Evolutionary conservation across 2,888 invertebrate species (phyloP), one percentile per base, ranked within the genome.

Genomic region (Phortica magna): DNA sequence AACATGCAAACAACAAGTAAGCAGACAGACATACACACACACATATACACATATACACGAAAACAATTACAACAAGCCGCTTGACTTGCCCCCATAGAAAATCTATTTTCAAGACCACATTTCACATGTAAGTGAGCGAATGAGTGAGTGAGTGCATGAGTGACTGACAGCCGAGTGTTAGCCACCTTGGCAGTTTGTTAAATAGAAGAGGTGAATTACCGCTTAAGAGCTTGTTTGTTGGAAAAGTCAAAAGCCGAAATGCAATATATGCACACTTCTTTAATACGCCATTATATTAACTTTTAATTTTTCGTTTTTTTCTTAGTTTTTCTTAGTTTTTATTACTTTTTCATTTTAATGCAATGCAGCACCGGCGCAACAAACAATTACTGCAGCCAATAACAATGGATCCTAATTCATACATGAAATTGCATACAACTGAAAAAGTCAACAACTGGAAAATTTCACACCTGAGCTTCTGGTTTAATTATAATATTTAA

Each of bases 51-150:
- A 3, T 7, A 53, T n/a, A 53, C 53, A 53, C 53, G 53, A 53
- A 53, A 31, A 31, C 31, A 17, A 55, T 14, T 55, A 55, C 17
- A 61, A 17, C 22, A 61, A 61, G 19, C 4, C 9, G 3, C 19
- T n/a, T 61, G 61, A 17, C 10, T 61, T 61, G 17, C 14, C 57
- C 61, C 73, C 73, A 70, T 76, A 72, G 59, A 73, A 76, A 75
- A 79, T 81, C 76, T 82, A 78, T 76, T 78, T 78, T 68, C 77
- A 79, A 83, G 83, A 83, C 83, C 81, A 81, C 82, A 83, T 80
- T 77, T 83, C 82, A 82, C 83, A 82, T 82, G 76, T 82, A 79
- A 79, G 79, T 82, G 81, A 80, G 76, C 65, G 64, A 64, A 17
- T 10, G 41, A 65, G 48, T 41, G 53, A 71, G 31, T 55, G 70